Base-by-base conservation (phyloP, 23 tunicate genomes). In the Trididemnum nubilum region DNA sequence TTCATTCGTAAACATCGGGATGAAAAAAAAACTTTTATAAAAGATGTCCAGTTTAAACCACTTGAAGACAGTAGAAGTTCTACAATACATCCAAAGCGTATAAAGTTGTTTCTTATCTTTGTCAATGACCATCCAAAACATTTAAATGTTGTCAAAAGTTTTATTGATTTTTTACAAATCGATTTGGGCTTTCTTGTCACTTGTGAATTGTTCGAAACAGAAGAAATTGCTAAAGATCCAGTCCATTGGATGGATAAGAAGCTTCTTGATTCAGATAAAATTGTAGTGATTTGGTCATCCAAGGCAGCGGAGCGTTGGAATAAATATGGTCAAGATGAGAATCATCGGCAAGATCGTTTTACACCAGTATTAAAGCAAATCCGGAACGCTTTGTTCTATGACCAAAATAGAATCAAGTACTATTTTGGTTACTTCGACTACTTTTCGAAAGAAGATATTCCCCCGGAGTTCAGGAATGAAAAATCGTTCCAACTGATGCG, bases 111-210 rank as follows among this genome's bases (percentile, higher is more conserved):
- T 7, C 37, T 69, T 31, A 5, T 89, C 28, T 89, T 71, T 50
- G 64, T 31, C 15, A 86, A 83, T 71, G 94, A 89, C 24, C 85
- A 83, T 58, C 33, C 69, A 37, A 40, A 85, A 29, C 94, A 89
- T 71, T 61, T 22, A 44, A 78, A 89, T 3, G 76, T 72, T 1
- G 58, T 89, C 4, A 51, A 49, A 23, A 65, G 65, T 52, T 89
- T 89, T 79, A 72, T 82, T 36, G 33, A 77, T 24, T 89, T 77
- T 71, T 85, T 89, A 21, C 76, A 83, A 34, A 34, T 34, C 22
- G 94, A 89, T 72, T 72, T 89, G 4, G 94, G 88, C 19, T 86
- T 89, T 39, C 65, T 70, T 51, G 94, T 89, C 1, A 35, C 61
- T 29, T 73, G 66, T 36, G 87, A 83, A 63, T 73, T 73, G 27